These are phyloP conservation scores for Caenorhabditis afra DNA, from an alignment of 2,888 invertebrate species.

Conservation along the genomic window DNA sequence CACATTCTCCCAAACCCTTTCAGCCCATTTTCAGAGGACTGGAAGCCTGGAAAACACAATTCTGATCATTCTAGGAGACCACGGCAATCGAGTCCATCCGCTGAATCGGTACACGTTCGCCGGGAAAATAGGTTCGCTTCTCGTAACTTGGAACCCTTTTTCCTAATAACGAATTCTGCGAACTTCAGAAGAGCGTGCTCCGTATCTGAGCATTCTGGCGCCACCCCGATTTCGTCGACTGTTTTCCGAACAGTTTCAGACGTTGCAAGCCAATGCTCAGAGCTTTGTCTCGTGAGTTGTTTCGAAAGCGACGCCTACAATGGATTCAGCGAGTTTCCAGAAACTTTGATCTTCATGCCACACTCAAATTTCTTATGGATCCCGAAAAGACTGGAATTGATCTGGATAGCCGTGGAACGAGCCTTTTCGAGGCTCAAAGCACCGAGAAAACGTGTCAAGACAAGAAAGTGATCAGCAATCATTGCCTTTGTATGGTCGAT, in stretches of 20 bases:
- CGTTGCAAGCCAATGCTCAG: slow-evolving; percentile 50
- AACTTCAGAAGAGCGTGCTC: slow-evolving; percentile 68
- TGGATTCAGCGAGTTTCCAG: slow-evolving; percentile 50
- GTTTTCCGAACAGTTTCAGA: slow-evolving; percentile 46
- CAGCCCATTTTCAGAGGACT: slow-evolving; percentile 32
- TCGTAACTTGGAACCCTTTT: background rate
- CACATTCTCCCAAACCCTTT: background rate
- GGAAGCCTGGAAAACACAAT: slow-evolving; percentile 63
- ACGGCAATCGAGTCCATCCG: slow-evolving; percentile 67
- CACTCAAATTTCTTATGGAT: slow-evolving; percentile 48
- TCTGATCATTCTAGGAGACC: slow-evolving; percentile 68
- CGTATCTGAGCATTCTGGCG: slow-evolving; percentile 58
- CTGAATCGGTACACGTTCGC: slow-evolving; percentile 56
- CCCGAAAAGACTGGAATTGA: background rate
- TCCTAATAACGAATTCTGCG: no score
- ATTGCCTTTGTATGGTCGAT: slow-evolving; percentile 65
- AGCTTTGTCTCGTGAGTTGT: slow-evolving; percentile 61
- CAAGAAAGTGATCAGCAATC: slow-evolving; percentile 61
- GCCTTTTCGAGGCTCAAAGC: slow-evolving; percentile 58
- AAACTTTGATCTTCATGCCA: slow-evolving; percentile 68
- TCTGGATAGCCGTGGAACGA: slow-evolving; percentile 38
- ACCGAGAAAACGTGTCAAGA: slow-evolving; percentile 51
- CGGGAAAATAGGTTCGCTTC: slow-evolving; percentile 60
- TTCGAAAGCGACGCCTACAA: no score
- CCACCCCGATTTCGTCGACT: slow-evolving; percentile 45